phyloP scores from a whole-genome alignment of 2,797 vertebrate genomes.

The Anguilla obscura region DNA sequence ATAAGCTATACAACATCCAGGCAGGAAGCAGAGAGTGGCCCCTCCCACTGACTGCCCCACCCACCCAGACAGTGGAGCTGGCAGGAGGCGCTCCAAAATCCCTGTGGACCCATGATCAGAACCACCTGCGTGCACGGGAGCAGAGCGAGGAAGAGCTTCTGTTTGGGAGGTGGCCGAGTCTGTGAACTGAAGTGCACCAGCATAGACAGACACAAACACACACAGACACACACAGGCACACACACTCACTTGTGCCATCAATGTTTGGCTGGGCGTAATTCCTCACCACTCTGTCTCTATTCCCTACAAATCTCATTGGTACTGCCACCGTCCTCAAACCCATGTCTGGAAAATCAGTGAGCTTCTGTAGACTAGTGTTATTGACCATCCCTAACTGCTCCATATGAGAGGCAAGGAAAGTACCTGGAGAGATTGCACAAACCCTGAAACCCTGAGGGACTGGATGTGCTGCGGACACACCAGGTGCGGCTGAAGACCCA shows the following conservation, averaged over 20 bases:
- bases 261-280: background rate
- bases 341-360: background rate
- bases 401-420: background rate
- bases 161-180: background rate
- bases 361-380: background rate
- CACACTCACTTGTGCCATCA: background rate
- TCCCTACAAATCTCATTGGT: background rate
- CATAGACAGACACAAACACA: background rate
- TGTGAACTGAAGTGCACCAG: background rate
- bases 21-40: background rate
- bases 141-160: background rate
- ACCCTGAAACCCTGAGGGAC: background rate
- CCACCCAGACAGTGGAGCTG: background rate
- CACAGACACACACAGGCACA: background rate
- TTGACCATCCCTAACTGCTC: background rate
- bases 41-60: background rate
- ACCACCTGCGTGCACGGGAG: background rate
- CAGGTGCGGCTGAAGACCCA: background rate
- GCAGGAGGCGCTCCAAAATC: background rate
- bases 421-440: background rate
- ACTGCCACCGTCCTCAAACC: background rate
- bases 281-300: background rate
- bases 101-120: background rate
- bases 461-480: background rate
- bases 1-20: background rate